Evolutionary conservation across 37 sponge, comb jelly and placozoan species (phyloP).

Genomic region (Theonella swinhoei): DNA sequence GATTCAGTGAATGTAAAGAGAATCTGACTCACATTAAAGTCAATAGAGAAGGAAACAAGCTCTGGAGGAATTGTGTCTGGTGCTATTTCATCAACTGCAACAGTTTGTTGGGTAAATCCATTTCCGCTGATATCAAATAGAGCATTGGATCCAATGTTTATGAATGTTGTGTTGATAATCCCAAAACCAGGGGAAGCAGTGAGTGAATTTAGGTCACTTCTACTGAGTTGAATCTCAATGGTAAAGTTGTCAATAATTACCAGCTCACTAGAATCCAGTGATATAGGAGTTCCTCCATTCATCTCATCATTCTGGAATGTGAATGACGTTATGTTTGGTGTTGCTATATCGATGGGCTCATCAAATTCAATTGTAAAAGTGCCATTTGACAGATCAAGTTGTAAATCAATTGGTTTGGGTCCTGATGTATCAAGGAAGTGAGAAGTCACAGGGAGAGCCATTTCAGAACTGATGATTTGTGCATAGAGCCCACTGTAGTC

Average conservation of each 20-base stretch:
- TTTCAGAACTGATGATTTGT: slow-evolving; percentile 20
- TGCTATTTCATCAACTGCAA: slow-evolving; percentile 20
- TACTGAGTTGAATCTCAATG: slow-evolving; percentile 42
- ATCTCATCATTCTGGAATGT: slow-evolving; percentile 40
- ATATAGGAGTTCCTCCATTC: slow-evolving; percentile 5
- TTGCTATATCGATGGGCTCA: slow-evolving; percentile 59
- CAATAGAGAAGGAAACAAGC: slow-evolving; percentile 53
- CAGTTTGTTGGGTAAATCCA: slow-evolving; percentile 33
- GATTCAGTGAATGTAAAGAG: slow-evolving; percentile 75
- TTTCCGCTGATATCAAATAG: slow-evolving; percentile 73
- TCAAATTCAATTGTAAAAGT: slow-evolving; percentile 72
- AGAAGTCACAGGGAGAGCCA: slow-evolving; percentile 17
- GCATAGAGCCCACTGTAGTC: slow-evolving; percentile 61
- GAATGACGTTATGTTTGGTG: slow-evolving; percentile 47
- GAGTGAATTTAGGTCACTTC: slow-evolving; percentile 66
- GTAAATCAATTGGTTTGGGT: slow-evolving; percentile 44
- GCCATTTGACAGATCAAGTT: slow-evolving; percentile 59
- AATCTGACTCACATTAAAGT: slow-evolving; percentile 55
- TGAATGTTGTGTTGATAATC: slow-evolving; percentile 57
- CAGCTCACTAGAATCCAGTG: slow-evolving; percentile 35
- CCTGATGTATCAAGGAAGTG: slow-evolving; percentile 42
- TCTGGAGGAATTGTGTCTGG: slow-evolving; percentile 61
- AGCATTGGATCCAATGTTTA: slow-evolving; percentile 40
- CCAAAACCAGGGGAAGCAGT: slow-evolving; percentile 65
- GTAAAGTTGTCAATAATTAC: slow-evolving; percentile 43